A percentile compares a stretch with the other conserved stretches of the same genome.
Conservation (phyloP, 2,113 vertebrate genomes). For the Hipposideros armiger region DNA sequence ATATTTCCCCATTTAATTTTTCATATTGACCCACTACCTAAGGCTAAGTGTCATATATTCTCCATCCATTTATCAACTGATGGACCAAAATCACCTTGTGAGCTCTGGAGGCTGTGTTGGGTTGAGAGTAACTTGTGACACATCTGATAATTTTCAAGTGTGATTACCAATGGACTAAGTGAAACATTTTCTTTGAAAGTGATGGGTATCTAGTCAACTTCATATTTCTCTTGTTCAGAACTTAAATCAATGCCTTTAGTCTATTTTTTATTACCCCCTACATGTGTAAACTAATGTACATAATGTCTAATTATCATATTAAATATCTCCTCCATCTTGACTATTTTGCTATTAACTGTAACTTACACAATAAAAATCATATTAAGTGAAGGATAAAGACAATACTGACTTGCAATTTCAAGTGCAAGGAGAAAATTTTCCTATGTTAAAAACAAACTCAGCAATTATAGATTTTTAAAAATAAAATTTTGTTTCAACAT, state of each 20-base stretch:
- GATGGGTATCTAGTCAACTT: background rate
- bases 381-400: background rate
- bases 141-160: background rate
- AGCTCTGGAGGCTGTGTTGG: background rate
- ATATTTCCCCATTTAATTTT: background rate
- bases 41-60: background rate
- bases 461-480: background rate
- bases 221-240: background rate
- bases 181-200: background rate
- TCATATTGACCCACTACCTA: background rate
- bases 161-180: background rate
- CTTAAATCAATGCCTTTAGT: background rate
- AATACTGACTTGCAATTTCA: background rate
- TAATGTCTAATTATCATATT: background rate
- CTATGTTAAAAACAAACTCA: background rate
- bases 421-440: background rate
- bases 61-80: background rate
- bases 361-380: background rate
- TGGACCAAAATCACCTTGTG: background rate
- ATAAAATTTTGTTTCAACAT: constrained; percentile 12
- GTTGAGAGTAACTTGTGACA: background rate
- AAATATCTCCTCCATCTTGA: background rate
- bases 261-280: background rate
- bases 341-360: background rate
- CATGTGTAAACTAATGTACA: background rate